phyloP scores from a whole-genome alignment of 2,888 invertebrate genomes.

The Scaptomyza tumidula region DNA sequence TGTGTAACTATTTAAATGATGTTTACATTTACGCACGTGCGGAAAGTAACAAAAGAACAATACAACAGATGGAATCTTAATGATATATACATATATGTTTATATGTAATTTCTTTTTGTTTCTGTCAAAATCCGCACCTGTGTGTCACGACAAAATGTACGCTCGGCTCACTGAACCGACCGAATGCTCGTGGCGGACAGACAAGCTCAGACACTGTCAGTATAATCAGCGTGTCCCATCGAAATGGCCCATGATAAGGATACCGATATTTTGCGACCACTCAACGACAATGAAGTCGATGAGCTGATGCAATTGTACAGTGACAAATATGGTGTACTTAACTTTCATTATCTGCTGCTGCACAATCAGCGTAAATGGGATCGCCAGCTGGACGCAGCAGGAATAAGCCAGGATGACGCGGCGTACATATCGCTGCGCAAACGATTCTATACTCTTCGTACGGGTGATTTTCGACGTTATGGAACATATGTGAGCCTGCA shows the following conservation, averaged over 20 bases:
- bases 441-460: conserved; percentile 73
- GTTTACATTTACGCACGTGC: not conserved
- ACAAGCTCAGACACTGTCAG: conserved; percentile 14
- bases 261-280: conserved; percentile 73
- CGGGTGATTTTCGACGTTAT: conserved; percentile 63
- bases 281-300: conserved; percentile 69
- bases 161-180: conserved; percentile 1
- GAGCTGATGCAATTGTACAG: conserved; percentile 72
- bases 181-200: conserved; percentile 14
- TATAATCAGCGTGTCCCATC: conserved; percentile 23
- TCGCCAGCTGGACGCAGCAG: conserved; percentile 53
- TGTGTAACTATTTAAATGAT: not conserved
- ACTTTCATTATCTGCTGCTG: conserved; percentile 78
- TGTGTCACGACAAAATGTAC: not conserved
- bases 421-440: conserved; percentile 67
- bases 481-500: conserved; percentile 82
- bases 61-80: not conserved
- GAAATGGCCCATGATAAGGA: conserved; percentile 58
- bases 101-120: not conserved
- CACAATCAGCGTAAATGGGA: conserved; percentile 82
- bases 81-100: not conserved
- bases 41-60: not conserved
- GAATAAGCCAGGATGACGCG: conserved; percentile 23
- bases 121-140: conserved; percentile 38
- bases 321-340: conserved; percentile 59